Percentiles rank a stretch among this genome's conserved stretches.
Evolutionary conservation across 2,888 invertebrate species (phyloP).

Genomic region (Phorcus lineatus): DNA sequence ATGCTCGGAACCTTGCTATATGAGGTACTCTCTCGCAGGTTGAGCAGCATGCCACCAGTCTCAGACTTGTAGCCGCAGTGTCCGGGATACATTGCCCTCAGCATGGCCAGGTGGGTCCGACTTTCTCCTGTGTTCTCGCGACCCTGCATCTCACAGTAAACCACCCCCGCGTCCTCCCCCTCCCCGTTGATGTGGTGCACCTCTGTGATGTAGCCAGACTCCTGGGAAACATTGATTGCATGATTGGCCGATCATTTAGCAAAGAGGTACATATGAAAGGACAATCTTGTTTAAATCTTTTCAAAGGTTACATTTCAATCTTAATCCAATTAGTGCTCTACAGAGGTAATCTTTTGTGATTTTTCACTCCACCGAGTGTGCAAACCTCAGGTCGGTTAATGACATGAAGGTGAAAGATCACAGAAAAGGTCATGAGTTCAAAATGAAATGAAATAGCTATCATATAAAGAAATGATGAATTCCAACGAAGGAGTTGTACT

Average conservation of each 20-base stretch:
- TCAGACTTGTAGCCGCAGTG: slow-evolving; percentile 89
- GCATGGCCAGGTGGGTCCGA: slow-evolving; percentile 81
- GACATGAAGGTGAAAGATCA: too few species aligned
- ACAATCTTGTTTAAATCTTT: too few species aligned
- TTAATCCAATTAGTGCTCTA: too few species aligned
- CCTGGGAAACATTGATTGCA: slow-evolving; percentile 76
- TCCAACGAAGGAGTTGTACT: background rate
- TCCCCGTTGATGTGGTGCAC: slow-evolving; percentile 93
- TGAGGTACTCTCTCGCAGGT: slow-evolving; percentile 87
- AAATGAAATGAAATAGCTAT: too few species aligned
- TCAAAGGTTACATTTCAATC: too few species aligned
- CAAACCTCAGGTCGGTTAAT: too few species aligned
- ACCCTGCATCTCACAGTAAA: slow-evolving; percentile 97
- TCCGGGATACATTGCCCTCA: slow-evolving; percentile 86
- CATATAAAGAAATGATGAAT: too few species aligned
- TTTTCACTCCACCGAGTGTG: too few species aligned
- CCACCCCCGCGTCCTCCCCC: slow-evolving; percentile 93
- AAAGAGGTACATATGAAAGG: too few species aligned
- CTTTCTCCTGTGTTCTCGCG: slow-evolving; percentile 88
- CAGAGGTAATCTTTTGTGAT: too few species aligned
- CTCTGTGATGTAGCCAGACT: slow-evolving; percentile 89
- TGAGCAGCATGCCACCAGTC: slow-evolving; percentile 90
- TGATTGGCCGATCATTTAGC: too few species aligned
- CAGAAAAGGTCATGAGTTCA: too few species aligned
- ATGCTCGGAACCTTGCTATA: slow-evolving; percentile 82